Conservation (phyloP, 2,113 vertebrate genomes). For the Hippocampus zosterae region DNA sequence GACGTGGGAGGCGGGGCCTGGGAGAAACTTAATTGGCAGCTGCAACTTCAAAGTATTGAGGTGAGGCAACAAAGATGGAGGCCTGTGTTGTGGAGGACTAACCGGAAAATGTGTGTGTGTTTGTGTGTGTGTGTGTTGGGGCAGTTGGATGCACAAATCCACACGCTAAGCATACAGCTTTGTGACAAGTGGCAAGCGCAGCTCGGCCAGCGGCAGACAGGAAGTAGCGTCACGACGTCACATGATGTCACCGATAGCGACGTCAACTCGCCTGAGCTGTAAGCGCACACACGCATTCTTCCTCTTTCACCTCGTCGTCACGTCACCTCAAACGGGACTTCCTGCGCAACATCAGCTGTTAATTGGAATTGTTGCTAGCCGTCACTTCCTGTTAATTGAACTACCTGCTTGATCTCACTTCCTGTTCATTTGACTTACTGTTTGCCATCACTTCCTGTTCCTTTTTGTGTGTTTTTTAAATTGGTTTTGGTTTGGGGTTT, state of each 20-base stretch:
- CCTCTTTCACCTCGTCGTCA: neutral
- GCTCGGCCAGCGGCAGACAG: neutral
- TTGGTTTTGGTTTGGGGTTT: too few relatives aligned
- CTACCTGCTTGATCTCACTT: too few relatives aligned
- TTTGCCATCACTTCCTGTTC: neutral
- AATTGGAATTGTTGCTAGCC: too few relatives aligned
- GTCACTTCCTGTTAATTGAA: neutral
- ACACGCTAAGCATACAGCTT: conserved; percentile 26
- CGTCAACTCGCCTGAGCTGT: conserved; percentile 56
- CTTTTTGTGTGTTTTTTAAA: too few relatives aligned
- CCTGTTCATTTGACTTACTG: too few relatives aligned
- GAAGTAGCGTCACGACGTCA: neutral
- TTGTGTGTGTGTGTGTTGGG: neutral
- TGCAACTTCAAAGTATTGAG: conserved; percentile 23
- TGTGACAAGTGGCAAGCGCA: neutral
- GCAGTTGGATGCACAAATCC: conserved; percentile 45
- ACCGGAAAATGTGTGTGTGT: neutral
- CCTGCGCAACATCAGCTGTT: too few relatives aligned
- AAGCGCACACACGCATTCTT: conserved; percentile 16
- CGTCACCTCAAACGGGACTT: neutral
- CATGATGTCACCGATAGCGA: neutral
- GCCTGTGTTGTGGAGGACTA: neutral
- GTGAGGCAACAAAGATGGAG: conserved; percentile 18
- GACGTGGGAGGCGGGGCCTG: conserved; percentile 2
- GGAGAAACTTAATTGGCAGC: conserved; percentile 20